These are phyloP conservation scores for Brachyptera risi DNA, from an alignment of 2,888 invertebrate species.

Conservation along the genomic window DNA sequence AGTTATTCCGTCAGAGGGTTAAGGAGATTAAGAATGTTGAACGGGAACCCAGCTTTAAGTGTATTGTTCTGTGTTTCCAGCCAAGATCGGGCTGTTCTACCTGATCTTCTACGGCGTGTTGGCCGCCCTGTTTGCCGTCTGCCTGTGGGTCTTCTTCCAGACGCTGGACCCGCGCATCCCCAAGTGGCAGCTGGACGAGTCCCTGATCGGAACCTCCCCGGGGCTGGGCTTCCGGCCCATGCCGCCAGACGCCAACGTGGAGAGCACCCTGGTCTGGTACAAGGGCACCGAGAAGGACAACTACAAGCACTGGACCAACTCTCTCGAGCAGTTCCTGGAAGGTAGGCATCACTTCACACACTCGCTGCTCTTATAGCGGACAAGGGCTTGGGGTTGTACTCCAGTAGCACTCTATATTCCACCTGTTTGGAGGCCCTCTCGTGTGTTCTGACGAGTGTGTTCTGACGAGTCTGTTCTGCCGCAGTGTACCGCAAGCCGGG, in stretches of 20 bases:
- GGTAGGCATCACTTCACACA: constrained; percentile 62
- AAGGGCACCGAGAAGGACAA: constrained; percentile 73
- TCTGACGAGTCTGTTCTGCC: too few species aligned
- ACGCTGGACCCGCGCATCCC: constrained; percentile 86
- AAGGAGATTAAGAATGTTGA: too few species aligned
- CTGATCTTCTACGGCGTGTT: constrained; percentile 87
- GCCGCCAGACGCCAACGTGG: constrained; percentile 79
- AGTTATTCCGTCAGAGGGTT: too few species aligned
- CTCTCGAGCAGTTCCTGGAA: constrained; percentile 69
- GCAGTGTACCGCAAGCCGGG: constrained; percentile 73
- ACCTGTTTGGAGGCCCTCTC: too few species aligned
- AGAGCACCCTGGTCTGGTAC: constrained; percentile 95
- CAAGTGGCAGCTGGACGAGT: constrained; percentile 79
- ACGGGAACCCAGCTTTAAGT: neutral
- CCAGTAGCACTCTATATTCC: too few species aligned
- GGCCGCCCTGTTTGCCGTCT: constrained; percentile 88
- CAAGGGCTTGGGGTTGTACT: too few species aligned
- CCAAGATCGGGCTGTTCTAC: constrained; percentile 93
- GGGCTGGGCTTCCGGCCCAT: constrained; percentile 91
- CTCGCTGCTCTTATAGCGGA: too few species aligned
- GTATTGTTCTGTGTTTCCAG: constrained; percentile 53
- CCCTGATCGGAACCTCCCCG: constrained; percentile 92
- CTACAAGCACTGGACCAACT: constrained; percentile 73
- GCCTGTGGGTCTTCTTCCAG: constrained; percentile 91
- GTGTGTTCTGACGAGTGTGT: too few species aligned